These are phyloP conservation scores for Schizaphis graminum DNA, from an alignment of 2,888 invertebrate species.

Conservation along the genomic window DNA sequence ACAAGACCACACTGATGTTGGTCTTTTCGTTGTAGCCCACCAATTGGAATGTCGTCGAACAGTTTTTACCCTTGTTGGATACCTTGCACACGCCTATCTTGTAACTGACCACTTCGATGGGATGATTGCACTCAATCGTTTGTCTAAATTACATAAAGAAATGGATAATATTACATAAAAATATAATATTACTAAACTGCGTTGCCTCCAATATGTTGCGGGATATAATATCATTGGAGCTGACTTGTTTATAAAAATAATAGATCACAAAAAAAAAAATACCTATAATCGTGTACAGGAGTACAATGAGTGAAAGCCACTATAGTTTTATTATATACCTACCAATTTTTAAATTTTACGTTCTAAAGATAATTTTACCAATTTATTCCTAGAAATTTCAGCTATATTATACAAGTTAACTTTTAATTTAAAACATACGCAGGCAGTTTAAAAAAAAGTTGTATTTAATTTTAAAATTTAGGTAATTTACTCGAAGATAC, in stretches of 20 bases:
- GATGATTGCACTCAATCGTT: conserved; percentile 87
- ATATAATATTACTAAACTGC: background rate
- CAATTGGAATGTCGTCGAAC: conserved; percentile 90
- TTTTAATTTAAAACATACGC: background rate
- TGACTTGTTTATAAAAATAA: background rate
- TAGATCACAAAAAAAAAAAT: background rate
- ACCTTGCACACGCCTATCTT: conserved; percentile 97
- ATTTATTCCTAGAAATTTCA: background rate
- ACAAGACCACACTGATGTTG: conserved; percentile 92
- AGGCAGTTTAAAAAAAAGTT: background rate
- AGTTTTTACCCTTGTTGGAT: conserved; percentile 91
- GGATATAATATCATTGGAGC: background rate
- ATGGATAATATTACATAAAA: background rate
- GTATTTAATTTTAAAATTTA: background rate
- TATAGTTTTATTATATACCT: background rate
- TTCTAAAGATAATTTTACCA: background rate
- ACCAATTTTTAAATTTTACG: background rate
- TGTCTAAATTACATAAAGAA: conserved; percentile 74
- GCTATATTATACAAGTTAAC: background rate
- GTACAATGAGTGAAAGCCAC: background rate
- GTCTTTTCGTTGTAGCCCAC: conserved; percentile 83
- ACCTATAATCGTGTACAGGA: background rate
- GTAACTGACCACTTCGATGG: conserved; percentile 93
- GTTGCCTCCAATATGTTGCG: background rate
- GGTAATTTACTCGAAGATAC: background rate